Evolutionary conservation across 2,113 vertebrate genomes (phyloP).

Genomic region (Coreoperca whiteheadi): DNA sequence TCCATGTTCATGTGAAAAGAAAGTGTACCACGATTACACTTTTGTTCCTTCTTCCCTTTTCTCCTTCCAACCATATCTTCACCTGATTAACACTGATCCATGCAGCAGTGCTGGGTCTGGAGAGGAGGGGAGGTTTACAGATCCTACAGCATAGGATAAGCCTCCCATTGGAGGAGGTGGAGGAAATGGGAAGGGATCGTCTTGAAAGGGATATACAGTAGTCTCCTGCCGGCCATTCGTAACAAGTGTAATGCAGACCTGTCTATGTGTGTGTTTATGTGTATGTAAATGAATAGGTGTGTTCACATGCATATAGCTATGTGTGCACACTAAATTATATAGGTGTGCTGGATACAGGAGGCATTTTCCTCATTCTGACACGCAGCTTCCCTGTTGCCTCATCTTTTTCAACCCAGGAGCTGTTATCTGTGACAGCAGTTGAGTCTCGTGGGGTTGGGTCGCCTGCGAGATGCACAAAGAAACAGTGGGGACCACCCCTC

Average conservation of each 20-base stretch:
- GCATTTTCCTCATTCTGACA: slow-evolving; percentile 30
- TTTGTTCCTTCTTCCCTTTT: slow-evolving; percentile 15
- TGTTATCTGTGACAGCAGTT: slow-evolving; percentile 59
- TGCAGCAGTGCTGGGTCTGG: slow-evolving; percentile 44
- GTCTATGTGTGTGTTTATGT: background rate
- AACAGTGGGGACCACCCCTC: slow-evolving; percentile 13
- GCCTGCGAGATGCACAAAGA: slow-evolving; percentile 34
- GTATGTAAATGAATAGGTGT: background rate
- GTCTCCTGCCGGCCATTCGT: slow-evolving; percentile 9
- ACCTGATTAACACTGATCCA: slow-evolving; percentile 59
- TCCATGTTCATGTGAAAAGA: slow-evolving; percentile 37
- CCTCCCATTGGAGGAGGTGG: slow-evolving; percentile 33
- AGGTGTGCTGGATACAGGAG: slow-evolving; percentile 13
- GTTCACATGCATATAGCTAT: background rate
- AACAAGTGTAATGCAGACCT: slow-evolving; percentile 20
- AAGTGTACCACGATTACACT: slow-evolving; percentile 20
- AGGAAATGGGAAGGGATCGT: slow-evolving; percentile 18
- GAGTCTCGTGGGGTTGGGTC: slow-evolving; percentile 24
- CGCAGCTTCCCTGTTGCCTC: slow-evolving; percentile 30
- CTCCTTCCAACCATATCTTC: slow-evolving; percentile 36
- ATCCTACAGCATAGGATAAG: slow-evolving; percentile 46
- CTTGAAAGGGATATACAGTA: slow-evolving; percentile 43
- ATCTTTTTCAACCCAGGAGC: slow-evolving; percentile 28
- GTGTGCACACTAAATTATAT: background rate
- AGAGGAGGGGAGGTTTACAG: slow-evolving; percentile 45